Base-by-base conservation (phyloP, 2,797 vertebrate species). In the Psittacula derbiana region DNA sequence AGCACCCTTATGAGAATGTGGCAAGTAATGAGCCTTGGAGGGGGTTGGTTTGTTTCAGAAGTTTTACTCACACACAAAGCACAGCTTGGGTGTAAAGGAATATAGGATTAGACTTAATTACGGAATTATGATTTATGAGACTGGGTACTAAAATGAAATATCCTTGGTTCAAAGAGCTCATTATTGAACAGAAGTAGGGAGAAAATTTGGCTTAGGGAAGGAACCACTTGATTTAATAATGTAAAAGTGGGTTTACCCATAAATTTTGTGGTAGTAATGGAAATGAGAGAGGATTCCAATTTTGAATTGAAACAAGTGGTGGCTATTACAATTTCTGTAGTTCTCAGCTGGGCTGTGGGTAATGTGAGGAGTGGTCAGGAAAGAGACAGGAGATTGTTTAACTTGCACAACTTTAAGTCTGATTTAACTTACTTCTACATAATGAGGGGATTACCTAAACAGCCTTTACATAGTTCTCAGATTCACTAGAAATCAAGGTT, bases 41-140 rank as follows among this genome's bases (percentile, higher is more conserved):
- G 80, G 81, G 53, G 49, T 11, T 65, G 6, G 49, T 92, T 95
- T 73, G 25, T 70, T 64, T 74, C 43, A 69, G 72, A 83, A 74
- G 80, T 86, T 91, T 41, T 65, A 4, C 72, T 65, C 4, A 6
- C 20, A 20, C 81, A 25, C 28, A 43, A 66, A 94, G 50, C 50
- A 12, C 41, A 52, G 62, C 67, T 70, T 80, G 27, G 7, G 47
- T 67, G 90, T 67, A 67, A 73, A 80, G 80, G 36, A 86, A 38
- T 6, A 30, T 31, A 60, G 75, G 46, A 91, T 91, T 79, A 86
- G n/a, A 14, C 23, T 86, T 92, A 93, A 94, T 94, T 81, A 85
- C 2, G 12, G 58, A 28, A 20, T 61, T 47, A 19, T 78, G 64
- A 93, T 95, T 95, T 86, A 86, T 58, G 85, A 91, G 84, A 57